Evolutionary conservation across 2,797 vertebrate species (phyloP).

Genomic region (Tokudaia tokunoshimensis): DNA sequence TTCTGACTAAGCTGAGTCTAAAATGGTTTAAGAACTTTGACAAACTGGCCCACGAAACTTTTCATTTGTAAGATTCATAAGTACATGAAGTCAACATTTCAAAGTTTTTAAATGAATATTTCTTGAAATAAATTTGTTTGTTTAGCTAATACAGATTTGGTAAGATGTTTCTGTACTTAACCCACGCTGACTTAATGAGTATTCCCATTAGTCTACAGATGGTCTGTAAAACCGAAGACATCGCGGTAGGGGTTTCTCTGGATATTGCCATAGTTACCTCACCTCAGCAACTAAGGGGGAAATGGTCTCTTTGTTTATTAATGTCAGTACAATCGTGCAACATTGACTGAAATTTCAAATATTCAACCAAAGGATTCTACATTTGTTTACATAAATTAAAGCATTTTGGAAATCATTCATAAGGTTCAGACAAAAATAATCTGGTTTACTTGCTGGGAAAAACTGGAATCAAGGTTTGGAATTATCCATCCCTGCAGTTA

Average conservation of each 20-base stretch:
- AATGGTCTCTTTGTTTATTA: neutral
- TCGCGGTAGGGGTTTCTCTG: neutral
- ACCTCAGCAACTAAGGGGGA: neutral
- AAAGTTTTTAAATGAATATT: neutral
- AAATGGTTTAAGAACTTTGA: neutral
- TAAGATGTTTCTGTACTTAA: neutral
- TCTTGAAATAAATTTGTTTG: conserved; percentile 10
- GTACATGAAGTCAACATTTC: neutral
- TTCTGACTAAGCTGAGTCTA: neutral
- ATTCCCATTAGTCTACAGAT: neutral
- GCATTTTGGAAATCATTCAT: conserved; percentile 23
- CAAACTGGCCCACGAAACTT: neutral
- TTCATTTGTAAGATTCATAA: neutral
- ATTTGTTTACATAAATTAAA: conserved; percentile 32
- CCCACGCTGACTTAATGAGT: neutral
- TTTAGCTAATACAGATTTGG: neutral
- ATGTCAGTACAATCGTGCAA: neutral
- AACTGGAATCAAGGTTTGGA: neutral
- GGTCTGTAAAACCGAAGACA: neutral
- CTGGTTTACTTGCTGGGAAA: neutral
- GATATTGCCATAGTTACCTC: neutral
- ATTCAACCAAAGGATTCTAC: neutral
- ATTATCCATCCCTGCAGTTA: neutral
- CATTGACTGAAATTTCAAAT: conserved; percentile 2
- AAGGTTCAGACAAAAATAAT: conserved; percentile 38